These are phyloP conservation scores for Zele albiditarsus DNA, from an alignment of 2,888 invertebrate species.

Conservation along the genomic window DNA sequence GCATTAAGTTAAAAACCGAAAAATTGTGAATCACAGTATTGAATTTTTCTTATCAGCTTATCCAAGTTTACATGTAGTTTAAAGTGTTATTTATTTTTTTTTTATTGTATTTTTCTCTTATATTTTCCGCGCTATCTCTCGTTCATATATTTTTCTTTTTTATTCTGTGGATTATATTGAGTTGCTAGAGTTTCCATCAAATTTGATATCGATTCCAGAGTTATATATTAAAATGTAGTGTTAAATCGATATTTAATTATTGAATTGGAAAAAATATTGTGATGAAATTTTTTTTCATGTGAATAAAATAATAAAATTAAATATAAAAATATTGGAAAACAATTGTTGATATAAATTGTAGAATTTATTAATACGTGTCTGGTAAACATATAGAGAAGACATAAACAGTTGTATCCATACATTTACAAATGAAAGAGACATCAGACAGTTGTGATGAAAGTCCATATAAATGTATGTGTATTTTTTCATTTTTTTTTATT, in stretches of 20 bases:
- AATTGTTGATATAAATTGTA: no score
- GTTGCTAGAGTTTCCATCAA: background rate
- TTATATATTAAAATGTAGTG: background rate
- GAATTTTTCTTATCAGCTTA: constrained; percentile 1
- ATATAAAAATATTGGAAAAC: background rate
- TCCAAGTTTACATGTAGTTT: background rate
- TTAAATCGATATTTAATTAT: background rate
- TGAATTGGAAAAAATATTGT: background rate
- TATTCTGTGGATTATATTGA: no score
- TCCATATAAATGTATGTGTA: background rate
- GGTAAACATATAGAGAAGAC: no score
- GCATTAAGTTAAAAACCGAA: background rate
- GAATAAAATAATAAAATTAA: background rate
- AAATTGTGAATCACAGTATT: background rate
- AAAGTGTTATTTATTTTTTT: background rate
- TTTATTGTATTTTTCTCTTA: background rate
- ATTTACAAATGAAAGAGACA: background rate
- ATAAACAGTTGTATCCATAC: no score
- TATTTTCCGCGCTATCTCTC: background rate
- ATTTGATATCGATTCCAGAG: background rate
- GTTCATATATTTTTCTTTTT: background rate
- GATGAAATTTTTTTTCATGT: background rate
- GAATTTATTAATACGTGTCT: no score
- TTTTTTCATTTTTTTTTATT: background rate
- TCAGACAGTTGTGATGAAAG: background rate